Percentiles rank a stretch among this genome's conserved stretches.
Conservation (phyloP, 2,888 invertebrate species). For the Altica lythri region DNA sequence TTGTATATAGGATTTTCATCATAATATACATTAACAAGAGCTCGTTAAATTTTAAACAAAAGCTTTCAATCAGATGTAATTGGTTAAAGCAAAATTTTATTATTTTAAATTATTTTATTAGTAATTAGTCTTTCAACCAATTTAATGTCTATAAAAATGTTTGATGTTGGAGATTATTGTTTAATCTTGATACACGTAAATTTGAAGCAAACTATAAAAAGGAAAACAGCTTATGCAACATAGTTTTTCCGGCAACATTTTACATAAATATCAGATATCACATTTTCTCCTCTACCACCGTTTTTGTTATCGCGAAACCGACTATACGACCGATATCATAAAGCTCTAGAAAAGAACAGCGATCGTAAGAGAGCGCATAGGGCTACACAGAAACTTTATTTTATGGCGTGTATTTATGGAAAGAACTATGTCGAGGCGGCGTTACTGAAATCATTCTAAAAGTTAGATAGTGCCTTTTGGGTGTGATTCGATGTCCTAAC, state of each 20-base stretch:
- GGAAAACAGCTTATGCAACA: conserved; percentile 19
- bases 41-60: too few relatives aligned
- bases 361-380: conserved; percentile 4
- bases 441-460: background rate
- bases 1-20: too few relatives aligned
- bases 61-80: too few relatives aligned
- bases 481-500: background rate
- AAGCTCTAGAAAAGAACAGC: background rate
- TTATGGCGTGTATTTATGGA: conserved; percentile 22
- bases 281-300: conserved; percentile 23
- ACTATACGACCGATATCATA: conserved; percentile 24
- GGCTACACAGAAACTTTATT: conserved; percentile 21
- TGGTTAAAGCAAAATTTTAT: too few relatives aligned
- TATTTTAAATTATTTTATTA: too few relatives aligned
- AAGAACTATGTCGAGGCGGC: conserved; percentile 16
- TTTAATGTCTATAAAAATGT: too few relatives aligned
- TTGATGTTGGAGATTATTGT: too few relatives aligned
- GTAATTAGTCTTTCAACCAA: too few relatives aligned
- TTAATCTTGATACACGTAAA: too few relatives aligned
- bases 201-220: too few relatives aligned
- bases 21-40: too few relatives aligned
- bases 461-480: conserved; percentile 2
- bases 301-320: conserved; percentile 27
- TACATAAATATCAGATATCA: conserved; percentile 25
- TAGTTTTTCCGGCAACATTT: conserved; percentile 20